Conservation (phyloP, 2,797 vertebrate genomes). For the Kryptolebias ocellatus region DNA sequence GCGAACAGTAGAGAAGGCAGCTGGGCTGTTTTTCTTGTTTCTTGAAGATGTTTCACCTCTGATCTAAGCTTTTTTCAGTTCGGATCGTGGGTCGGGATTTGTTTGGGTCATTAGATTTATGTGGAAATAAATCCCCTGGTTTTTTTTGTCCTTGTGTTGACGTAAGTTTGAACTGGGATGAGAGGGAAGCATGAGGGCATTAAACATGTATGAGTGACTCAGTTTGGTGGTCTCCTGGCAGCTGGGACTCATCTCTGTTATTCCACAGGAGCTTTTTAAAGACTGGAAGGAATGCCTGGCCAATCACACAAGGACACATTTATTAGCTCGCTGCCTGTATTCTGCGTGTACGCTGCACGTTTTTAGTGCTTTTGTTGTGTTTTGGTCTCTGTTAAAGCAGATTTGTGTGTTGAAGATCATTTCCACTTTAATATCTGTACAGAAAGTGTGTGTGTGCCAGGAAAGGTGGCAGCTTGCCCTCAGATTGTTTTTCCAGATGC, state of each 20-base stretch:
- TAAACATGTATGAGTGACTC: slow-evolving; percentile 1
- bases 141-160: neutral
- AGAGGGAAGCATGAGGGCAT: neutral
- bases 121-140: neutral
- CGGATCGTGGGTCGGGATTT: too few relatives aligned
- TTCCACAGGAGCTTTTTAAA: slow-evolving; percentile 69
- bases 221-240: slow-evolving; percentile 54
- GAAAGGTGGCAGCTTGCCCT: slow-evolving; percentile 39
- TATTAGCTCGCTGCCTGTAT: slow-evolving; percentile 41
- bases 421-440: neutral
- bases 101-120: neutral
- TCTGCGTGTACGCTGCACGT: neutral
- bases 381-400: neutral
- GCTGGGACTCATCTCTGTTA: slow-evolving; percentile 63
- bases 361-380: neutral
- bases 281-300: slow-evolving; percentile 57
- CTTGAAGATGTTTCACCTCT: too few relatives aligned
- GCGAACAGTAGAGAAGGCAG: too few relatives aligned
- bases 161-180: neutral
- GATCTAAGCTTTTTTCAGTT: too few relatives aligned
- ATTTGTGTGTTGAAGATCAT: slow-evolving; percentile 1
- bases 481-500: slow-evolving; percentile 50
- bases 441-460: slow-evolving; percentile 21
- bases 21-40: too few relatives aligned
- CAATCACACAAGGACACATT: slow-evolving; percentile 52